Evolutionary conservation across 1,140 invertebrate species (phyloP).

Genomic region (Brachionus calyciflorus): DNA sequence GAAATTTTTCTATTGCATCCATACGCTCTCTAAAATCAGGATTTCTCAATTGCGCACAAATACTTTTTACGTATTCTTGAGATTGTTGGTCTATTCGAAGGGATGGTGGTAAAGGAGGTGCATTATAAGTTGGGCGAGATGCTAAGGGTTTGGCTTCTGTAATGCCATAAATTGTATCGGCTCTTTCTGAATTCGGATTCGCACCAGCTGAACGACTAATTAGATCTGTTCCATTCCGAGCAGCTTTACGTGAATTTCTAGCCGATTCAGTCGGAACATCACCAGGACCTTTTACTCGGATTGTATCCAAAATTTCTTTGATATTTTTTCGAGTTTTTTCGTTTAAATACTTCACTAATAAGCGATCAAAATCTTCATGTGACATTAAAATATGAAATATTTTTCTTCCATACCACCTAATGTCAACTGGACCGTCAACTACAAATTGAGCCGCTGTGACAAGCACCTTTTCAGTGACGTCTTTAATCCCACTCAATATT

Average conservation of each 20-base stretch:
- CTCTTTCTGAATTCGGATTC: background rate
- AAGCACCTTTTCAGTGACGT: constrained; percentile 76
- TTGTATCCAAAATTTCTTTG: constrained; percentile 67
- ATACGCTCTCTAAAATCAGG: constrained; percentile 56
- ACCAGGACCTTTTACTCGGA: constrained; percentile 62
- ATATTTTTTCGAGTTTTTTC: constrained; percentile 68
- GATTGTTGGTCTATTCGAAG: constrained; percentile 54
- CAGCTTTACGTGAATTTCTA: constrained; percentile 50
- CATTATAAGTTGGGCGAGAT: constrained; percentile 46
- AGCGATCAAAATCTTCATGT: constrained; percentile 67
- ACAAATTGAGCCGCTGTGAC: constrained; percentile 75
- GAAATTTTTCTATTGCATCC: constrained; percentile 54
- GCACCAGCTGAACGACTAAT: constrained; percentile 30
- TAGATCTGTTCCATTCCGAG: background rate
- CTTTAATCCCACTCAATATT: constrained; percentile 69
- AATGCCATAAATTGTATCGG: background rate
- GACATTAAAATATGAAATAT: constrained; percentile 66
- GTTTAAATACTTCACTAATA: constrained; percentile 68
- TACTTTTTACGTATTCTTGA: constrained; percentile 55
- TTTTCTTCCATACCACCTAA: constrained; percentile 71
- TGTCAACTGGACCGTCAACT: constrained; percentile 79
- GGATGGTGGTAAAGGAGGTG: constrained; percentile 29
- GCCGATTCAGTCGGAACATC: constrained; percentile 56
- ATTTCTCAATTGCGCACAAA: constrained; percentile 52
- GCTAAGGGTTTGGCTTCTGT: constrained; percentile 48